Evolutionary conservation across 2,113 vertebrate genomes (phyloP), one percentile per base, ranked within the genome.

Genomic region (Oryzias celebensis): DNA sequence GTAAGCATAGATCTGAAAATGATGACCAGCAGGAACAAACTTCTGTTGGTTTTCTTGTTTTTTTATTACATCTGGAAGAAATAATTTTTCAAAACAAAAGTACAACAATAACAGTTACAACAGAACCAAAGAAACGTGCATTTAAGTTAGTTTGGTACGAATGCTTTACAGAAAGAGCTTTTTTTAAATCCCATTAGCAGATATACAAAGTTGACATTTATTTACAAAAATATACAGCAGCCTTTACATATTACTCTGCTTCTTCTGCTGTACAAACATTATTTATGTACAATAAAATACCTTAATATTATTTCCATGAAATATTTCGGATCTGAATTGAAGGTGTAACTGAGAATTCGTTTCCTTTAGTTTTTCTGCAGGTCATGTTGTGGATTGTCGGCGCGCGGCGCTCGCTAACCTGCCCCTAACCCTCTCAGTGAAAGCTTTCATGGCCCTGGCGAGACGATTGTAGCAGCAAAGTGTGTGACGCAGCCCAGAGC

Each of bases 121-220:
- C 18, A 49, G 68, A 71, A 20, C 65, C 17, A 75, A 52, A 71
- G 55, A 1, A n/a, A 68, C 41, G 56, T 36, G 56, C 54, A 63
- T 68, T 66, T 49, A 49, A 17, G 15, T 54, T 54, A 14, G 56
- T 73, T 72, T 58, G 10, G 47, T 74, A 24, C 62, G 14, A 62
- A 36, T 2, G 1, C 20, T 69, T 78, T 85, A 85, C 61, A 86
- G 58, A 54, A 48, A 15, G 3, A 68, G 42, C 20, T 22, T 24
- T 0, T 22, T 24, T 0, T n/a, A 53, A 47, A 64, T 23, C 62
- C 26, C 41, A 49, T 17, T 42, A 73, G 18, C 28, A 71, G 63
- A 83, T 79, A 65, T 84, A 82, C 65, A 85, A 77, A 82, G 73
- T 71, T 63, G 73, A 58, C 13, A 62, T 57, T 58, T 78, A 75